Conservation (phyloP, 2,888 invertebrate species). For the Ellobium chinense region DNA sequence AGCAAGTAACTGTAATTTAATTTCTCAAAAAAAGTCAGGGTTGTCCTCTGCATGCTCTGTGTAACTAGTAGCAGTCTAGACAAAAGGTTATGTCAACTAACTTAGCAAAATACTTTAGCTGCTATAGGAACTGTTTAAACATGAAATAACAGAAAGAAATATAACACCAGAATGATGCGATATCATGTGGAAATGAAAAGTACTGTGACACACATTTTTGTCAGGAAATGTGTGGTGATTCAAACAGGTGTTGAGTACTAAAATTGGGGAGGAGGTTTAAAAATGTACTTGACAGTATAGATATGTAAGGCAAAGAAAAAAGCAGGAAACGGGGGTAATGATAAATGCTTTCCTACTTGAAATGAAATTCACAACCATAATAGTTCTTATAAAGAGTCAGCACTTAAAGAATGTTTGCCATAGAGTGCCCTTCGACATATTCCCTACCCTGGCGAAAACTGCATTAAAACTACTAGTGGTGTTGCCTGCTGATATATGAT, state of each 20-base stretch:
- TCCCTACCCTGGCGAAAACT: not conserved
- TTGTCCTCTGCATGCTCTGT: not conserved
- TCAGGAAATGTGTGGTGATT: no score
- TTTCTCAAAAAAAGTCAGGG: not conserved
- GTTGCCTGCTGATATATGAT: not conserved
- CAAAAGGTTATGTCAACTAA: not conserved
- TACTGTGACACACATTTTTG: no score
- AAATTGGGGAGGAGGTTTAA: no score
- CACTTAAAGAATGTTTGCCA: slow-evolving; percentile 28
- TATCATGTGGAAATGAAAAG: no score
- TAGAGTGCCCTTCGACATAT: not conserved
- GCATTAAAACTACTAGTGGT: no score
- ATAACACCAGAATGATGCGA: no score
- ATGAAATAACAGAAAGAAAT: no score
- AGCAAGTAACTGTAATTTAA: no score
- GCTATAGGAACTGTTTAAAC: no score
- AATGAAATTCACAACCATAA: slow-evolving; percentile 47
- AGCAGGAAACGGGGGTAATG: not conserved
- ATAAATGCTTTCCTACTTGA: not conserved
- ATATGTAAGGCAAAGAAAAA: not conserved
- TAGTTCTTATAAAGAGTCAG: slow-evolving; percentile 32
- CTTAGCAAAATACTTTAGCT: not conserved
- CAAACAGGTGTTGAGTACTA: no score
- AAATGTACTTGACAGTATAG: no score
- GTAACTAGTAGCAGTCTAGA: not conserved